These are phyloP conservation scores for Sylvia atricapilla DNA, from an alignment of 2,113 vertebrate genomes.

Conservation along the genomic window DNA sequence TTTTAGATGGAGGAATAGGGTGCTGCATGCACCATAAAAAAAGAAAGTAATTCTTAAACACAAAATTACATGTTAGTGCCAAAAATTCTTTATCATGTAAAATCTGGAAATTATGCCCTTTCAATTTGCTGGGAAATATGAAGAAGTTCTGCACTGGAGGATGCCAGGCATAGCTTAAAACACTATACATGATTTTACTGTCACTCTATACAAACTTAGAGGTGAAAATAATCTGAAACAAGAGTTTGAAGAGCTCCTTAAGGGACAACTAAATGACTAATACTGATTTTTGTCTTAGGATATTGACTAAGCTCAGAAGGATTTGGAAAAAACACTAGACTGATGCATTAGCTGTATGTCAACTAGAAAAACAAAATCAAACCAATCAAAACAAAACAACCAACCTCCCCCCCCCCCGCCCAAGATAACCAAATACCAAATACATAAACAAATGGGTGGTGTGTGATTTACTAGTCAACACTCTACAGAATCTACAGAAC, in stretches of 20 bases:
- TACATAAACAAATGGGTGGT: background rate
- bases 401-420: accelerated
- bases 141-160: background rate
- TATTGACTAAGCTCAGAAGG: background rate
- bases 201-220: background rate
- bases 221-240: background rate
- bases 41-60: background rate
- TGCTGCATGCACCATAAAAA: background rate
- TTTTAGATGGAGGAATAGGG: background rate
- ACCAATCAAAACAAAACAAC: background rate
- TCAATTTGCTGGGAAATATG: background rate
- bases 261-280: background rate
- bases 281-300: background rate
- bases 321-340: background rate
- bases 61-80: background rate
- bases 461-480: background rate
- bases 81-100: background rate
- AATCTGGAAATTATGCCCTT: background rate
- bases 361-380: background rate
- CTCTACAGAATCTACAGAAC: background rate
- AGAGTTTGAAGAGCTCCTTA: background rate
- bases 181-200: background rate
- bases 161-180: background rate
- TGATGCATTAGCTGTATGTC: background rate
- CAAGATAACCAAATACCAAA: background rate